Conservation (phyloP, 2,797 vertebrate species). For the Poecile montanus region DNA sequence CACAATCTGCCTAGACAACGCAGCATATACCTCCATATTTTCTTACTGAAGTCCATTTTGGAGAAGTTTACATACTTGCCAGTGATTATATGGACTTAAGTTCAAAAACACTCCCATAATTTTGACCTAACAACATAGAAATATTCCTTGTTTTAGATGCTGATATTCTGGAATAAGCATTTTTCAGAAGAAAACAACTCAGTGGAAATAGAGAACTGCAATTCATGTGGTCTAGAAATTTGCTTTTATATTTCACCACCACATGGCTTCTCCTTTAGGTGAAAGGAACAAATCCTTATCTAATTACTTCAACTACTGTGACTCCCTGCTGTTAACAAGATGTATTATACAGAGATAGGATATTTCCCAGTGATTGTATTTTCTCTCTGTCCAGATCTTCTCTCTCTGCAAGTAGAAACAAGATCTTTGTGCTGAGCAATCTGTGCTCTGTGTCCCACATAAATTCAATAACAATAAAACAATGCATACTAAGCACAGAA, state of each 20-base stretch:
- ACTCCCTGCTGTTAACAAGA: not conserved
- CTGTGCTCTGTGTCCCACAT: no score
- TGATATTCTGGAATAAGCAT: not conserved
- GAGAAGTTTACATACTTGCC: not conserved
- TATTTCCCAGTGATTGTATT: not conserved
- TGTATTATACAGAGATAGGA: not conserved
- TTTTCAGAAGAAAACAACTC: not conserved
- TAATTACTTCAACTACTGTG: not conserved
- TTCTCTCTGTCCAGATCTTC: no score
- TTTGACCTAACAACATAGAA: not conserved
- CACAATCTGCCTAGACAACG: not conserved
- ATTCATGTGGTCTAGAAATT: not conserved
- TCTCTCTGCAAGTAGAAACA: no score
- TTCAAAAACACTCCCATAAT: not conserved
- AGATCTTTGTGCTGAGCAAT: no score
- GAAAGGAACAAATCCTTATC: not conserved
- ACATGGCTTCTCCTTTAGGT: constrained; percentile 39
- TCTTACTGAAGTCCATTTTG: not conserved
- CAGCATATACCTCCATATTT: not conserved
- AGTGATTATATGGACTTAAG: not conserved
- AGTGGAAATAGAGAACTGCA: not conserved
- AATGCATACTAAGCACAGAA: no score
- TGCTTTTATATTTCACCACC: not conserved
- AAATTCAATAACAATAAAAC: no score
- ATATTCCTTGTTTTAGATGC: not conserved